Evolutionary conservation across 2,888 invertebrate species (phyloP).

Genomic region (Pteria penguin): DNA sequence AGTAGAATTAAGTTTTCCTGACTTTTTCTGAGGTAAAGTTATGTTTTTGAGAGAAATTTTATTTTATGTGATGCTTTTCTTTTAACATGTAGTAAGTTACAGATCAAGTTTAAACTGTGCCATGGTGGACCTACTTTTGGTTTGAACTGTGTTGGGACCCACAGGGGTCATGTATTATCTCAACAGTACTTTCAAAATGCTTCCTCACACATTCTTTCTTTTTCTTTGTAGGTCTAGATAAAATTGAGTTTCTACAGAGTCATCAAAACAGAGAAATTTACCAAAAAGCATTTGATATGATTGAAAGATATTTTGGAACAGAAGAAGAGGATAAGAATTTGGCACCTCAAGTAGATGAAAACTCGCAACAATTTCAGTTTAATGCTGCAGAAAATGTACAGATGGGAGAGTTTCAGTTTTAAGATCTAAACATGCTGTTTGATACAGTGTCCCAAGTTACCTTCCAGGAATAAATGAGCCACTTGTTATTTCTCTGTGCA

Average conservation of each 20-base stretch:
- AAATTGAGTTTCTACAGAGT: conserved; percentile 98
- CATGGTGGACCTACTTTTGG: neutral
- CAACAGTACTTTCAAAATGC: too few species aligned
- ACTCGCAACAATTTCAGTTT: conserved; percentile 73
- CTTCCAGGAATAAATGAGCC: too few species aligned
- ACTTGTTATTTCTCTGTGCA: too few species aligned
- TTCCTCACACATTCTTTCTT: neutral
- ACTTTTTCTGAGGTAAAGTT: too few species aligned
- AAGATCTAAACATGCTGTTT: too few species aligned
- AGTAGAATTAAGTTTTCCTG: too few species aligned
- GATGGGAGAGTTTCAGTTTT: conserved; percentile 73
- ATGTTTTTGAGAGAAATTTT: too few species aligned
- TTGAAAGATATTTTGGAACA: conserved; percentile 96
- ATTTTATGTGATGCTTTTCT: too few species aligned
- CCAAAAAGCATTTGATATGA: conserved; percentile 97
- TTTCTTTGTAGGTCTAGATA: conserved; percentile 87
- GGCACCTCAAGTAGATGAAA: conserved; percentile 86
- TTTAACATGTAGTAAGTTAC: too few species aligned
- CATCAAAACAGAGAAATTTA: conserved; percentile 98
- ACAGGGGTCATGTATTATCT: neutral
- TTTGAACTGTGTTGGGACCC: neutral
- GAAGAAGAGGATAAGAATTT: conserved; percentile 86
- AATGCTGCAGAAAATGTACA: conserved; percentile 64
- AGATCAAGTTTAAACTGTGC: too few species aligned
- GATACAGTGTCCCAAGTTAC: too few species aligned